Percentiles rank a stretch among this genome's conserved stretches.
Evolutionary conservation across 2,797 vertebrate genomes (phyloP).

Genomic region (Malacoraja senta): DNA sequence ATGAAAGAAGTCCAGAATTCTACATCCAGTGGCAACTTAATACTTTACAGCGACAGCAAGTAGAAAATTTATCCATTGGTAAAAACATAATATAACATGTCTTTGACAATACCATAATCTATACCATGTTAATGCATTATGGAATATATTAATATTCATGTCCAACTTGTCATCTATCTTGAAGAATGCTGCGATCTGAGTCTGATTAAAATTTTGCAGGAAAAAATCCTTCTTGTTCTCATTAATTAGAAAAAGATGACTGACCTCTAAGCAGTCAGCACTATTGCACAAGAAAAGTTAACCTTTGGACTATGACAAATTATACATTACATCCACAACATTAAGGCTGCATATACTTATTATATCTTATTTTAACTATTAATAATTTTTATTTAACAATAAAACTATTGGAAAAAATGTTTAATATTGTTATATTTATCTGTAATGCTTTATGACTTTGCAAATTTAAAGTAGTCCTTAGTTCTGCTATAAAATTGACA

Average conservation of each 20-base stretch:
- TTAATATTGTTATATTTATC: neutral
- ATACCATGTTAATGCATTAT: neutral
- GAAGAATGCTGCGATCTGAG: constrained; percentile 19
- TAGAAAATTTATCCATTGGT: neutral
- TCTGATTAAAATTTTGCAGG: constrained; percentile 23
- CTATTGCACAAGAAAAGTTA: constrained; percentile 21
- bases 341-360: neutral
- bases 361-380: neutral
- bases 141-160: constrained; percentile 34
- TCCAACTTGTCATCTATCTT: constrained; percentile 27
- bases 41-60: neutral
- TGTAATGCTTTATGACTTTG: no score
- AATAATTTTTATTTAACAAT: constrained; percentile 30
- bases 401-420: neutral
- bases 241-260: constrained; percentile 37
- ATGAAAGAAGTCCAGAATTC: neutral
- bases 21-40: neutral
- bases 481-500: neutral
- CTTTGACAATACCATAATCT: neutral
- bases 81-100: neutral
- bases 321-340: neutral
- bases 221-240: constrained; percentile 34
- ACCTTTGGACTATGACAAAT: constrained; percentile 31
- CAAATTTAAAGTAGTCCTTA: neutral
- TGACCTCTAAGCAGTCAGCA: neutral